phyloP scores from a whole-genome alignment of 2,888 invertebrate genomes.

The Serripes groenlandicus region DNA sequence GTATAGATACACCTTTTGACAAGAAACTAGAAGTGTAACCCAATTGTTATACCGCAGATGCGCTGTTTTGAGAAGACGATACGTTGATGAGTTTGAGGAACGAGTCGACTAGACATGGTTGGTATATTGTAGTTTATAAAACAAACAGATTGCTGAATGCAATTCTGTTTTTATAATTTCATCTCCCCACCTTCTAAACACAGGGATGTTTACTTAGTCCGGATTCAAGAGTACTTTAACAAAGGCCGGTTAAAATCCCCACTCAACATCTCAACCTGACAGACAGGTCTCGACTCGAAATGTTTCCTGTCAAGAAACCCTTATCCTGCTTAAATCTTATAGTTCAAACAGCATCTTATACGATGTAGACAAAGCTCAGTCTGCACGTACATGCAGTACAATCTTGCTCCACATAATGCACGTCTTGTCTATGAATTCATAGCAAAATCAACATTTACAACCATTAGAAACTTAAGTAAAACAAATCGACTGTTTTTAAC shows the following conservation, averaged over 20 bases:
- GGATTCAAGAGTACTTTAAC: constrained; percentile 24
- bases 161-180: constrained; percentile 47
- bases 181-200: constrained; percentile 51
- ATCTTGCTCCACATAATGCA: background rate
- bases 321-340: background rate
- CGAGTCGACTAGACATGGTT: no score
- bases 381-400: background rate
- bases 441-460: no score
- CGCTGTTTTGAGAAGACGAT: no score
- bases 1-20: no score
- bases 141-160: constrained; percentile 52
- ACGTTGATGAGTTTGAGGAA: no score
- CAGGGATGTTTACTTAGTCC: constrained; percentile 48
- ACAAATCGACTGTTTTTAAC: no score
- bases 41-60: no score
- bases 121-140: constrained; percentile 38
- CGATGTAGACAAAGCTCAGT: background rate
- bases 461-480: no score
- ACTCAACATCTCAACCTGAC: background rate
- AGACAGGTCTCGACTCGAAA: background rate
- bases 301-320: background rate
- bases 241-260: constrained; percentile 1
- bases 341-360: background rate
- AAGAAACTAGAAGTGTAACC: no score
- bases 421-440: background rate